Base-by-base conservation (phyloP, 2,797 vertebrate species). In the Tapirus indicus region DNA sequence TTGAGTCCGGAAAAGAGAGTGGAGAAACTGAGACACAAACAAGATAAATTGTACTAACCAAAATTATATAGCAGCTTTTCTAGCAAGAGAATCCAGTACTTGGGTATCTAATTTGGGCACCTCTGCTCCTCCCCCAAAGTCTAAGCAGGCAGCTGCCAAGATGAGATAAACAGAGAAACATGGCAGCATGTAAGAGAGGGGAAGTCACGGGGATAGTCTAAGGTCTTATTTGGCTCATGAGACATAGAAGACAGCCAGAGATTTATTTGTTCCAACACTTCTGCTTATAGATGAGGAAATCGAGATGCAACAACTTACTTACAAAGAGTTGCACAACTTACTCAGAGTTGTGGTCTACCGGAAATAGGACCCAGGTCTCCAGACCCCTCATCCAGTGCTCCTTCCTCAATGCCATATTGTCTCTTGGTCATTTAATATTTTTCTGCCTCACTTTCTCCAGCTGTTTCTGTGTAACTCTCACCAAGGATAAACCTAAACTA, bases 131-230 rank as follows among this genome's bases (percentile, higher is more conserved):
- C 6, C 38, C 25, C 7, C 35, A 58, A 82, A 71, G 44, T 66
- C 78, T 90, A 52, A 92, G 49, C 18, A 10, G 58, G 64, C 0
- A 16, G 25, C 13, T 9, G 7, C 18, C 64, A 58, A 14, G 1
- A 2, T 3, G 2, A 88, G 25, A 60, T 23, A 56, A 56, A 47
- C 7, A 80, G 69, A 93, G 27, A 64, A 25, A 49, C 1, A 9
- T 7, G 32, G 41, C 0, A 0, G 52, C 0, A 3, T 0, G 1
- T 3, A 35, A 64, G 23, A 56, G 8, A 35, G 8, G 3, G 11
- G 44, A 87, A 21, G 29, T 56, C 62, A 77, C 44, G 5, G 18
- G 32, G 58, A n/a, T 8, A 11, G 12, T 35, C 18, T 49, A 41
- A 12, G 1, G 47, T 58, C 41, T 77, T 18, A 6, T 32, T 44